Base-by-base conservation (phyloP, 1,140 invertebrate species). In the Cyphomyrmex costatus region DNA sequence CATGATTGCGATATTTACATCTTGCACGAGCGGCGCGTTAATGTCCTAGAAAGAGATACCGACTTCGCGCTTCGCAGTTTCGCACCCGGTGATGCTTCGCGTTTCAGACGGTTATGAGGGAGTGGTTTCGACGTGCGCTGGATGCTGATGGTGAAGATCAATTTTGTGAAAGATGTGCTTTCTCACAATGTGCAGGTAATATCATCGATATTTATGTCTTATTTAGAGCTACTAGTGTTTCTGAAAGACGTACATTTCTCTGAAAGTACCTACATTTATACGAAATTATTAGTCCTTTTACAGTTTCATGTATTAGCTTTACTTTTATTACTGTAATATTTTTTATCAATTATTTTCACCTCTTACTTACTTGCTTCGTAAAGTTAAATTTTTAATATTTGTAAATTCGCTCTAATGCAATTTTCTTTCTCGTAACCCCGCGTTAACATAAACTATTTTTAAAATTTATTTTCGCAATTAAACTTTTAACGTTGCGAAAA, bases 1-100 rank as follows among this genome's bases (percentile, higher is more conserved):
- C 78, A 24, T 58, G 78, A 82, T 68, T 82, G 76, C 78, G 66
- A 82, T 82, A 71, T 68, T 70, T 82, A 70, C 66, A 70, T 82
- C 78, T 82, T 71, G 61, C 66, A 30, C 66, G 78, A 71, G 46
- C 53, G 66, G 53, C 76, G 36, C 56, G 56, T 78, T 78, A 78
- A 78, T 78, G 76, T 78, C 76, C 24, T 24, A 78, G 58, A 78
- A 78, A 65, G 76, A 78, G 58, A 78, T 78, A 78, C 76, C 58
- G 76, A 65, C 58, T 65, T 12, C 76, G 42, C 36, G 30, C n/a
- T 49, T 42, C 21, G 58, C 12, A 46, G 36, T 27, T 49, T 65
- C 42, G 24, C 76, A 49, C 76, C 36, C 36, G 21, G 14, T 33
- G 21, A 77, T 77, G 70, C 36, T 24, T 63, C 76, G 58, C 42